These are phyloP conservation scores for Girardia tigrina DNA, from an alignment of 2,888 invertebrate genomes.

Conservation along the genomic window DNA sequence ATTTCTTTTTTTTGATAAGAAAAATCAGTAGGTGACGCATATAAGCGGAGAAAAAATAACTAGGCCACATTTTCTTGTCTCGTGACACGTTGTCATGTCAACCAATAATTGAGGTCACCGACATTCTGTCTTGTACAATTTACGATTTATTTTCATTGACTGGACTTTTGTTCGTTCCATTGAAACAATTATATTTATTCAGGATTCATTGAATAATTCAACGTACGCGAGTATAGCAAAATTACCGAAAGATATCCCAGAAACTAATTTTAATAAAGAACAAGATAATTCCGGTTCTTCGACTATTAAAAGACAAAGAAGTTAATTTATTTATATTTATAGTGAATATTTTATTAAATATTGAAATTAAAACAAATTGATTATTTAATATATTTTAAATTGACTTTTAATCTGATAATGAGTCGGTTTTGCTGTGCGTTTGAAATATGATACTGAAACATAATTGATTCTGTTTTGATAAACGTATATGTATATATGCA, in stretches of 20 bases:
- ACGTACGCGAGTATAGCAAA: conserved; percentile 2
- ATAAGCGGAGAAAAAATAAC: too few relatives aligned
- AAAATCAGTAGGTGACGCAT: conserved; percentile 18
- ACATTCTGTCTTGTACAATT: neutral
- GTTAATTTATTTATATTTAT: neutral
- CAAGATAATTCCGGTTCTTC: neutral
- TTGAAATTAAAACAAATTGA: neutral
- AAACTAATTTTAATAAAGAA: neutral
- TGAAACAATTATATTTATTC: neutral
- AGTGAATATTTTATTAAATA: too few relatives aligned
- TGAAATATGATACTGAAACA: too few relatives aligned
- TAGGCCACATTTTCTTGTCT: too few relatives aligned
- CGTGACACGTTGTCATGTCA: neutral
- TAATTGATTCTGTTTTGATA: too few relatives aligned
- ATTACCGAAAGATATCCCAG: neutral
- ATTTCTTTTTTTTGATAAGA: too few relatives aligned
- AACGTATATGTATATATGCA: too few relatives aligned
- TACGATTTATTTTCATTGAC: conserved; percentile 17
- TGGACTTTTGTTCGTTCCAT: neutral
- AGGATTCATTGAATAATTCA: conserved; percentile 18
- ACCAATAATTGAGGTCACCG: neutral
- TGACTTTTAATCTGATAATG: too few relatives aligned
- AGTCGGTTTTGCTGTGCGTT: neutral
- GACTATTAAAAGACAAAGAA: conserved; percentile 5
- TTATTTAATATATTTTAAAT: neutral